Conservation (phyloP, 2,797 vertebrate genomes). For the Kryptopterus vitreolus region DNA sequence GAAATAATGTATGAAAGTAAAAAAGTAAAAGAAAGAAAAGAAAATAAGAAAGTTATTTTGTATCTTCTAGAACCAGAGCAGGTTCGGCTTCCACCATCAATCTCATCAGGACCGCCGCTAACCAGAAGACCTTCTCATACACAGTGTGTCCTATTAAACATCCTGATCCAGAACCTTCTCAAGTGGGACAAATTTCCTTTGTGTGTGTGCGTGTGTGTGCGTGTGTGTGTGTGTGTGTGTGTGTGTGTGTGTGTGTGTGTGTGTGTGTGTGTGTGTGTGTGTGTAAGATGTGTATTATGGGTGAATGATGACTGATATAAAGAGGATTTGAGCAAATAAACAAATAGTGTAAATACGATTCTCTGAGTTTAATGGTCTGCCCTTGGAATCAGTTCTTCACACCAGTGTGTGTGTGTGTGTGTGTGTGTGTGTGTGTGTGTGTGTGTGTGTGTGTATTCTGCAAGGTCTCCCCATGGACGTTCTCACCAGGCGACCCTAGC, state of each 20-base stretch:
- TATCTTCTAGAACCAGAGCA: background rate
- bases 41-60: too few relatives aligned
- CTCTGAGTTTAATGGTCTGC: conserved; percentile 13
- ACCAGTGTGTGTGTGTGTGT: background rate
- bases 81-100: background rate
- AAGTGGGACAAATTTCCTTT: background rate
- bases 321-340: background rate
- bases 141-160: background rate
- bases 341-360: background rate
- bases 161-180: background rate
- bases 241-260: too few relatives aligned
- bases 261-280: too few relatives aligned
- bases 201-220: too few relatives aligned
- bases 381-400: conserved; percentile 7
- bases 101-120: background rate
- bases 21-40: too few relatives aligned
- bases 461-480: conserved; percentile 64
- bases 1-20: too few relatives aligned
- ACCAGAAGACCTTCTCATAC: background rate
- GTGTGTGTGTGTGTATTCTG: conserved; percentile 6
- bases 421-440: conserved; percentile 2
- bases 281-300: background rate
- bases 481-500: conserved; percentile 69
- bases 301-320: conserved; percentile 2
- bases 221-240: too few relatives aligned